phyloP scores from a whole-genome alignment of 1,140 invertebrate genomes.

The Oscheius sp. region DNA sequence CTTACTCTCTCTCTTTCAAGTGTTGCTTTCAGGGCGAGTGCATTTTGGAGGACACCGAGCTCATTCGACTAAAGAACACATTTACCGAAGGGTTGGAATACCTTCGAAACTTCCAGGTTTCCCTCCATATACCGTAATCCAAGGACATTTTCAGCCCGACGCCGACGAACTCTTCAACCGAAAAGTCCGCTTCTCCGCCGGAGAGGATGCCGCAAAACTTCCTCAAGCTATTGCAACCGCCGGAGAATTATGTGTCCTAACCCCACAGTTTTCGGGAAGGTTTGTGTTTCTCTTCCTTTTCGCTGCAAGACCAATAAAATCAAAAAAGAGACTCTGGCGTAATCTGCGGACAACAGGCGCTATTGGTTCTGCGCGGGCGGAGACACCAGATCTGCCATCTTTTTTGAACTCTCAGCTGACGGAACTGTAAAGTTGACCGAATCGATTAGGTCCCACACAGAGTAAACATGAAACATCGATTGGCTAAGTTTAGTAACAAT shows the following conservation, averaged over 20 bases:
- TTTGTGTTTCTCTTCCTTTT: too few species aligned
- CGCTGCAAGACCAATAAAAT: too few species aligned
- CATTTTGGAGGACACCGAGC: constrained; percentile 49
- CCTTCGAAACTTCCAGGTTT: constrained; percentile 55
- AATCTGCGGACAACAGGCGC: too few species aligned
- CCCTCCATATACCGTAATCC: background rate
- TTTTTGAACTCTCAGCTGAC: too few species aligned
- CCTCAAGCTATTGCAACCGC: constrained; percentile 58
- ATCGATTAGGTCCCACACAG: too few species aligned
- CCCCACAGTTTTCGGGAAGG: constrained; percentile 59
- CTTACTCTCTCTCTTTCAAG: too few species aligned
- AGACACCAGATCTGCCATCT: too few species aligned
- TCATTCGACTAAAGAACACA: constrained; percentile 50
- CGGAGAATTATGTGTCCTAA: constrained; percentile 52
- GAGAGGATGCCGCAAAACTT: constrained; percentile 58
- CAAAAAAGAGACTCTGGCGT: too few species aligned
- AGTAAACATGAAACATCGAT: too few species aligned
- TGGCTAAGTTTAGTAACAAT: too few species aligned
- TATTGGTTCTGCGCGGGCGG: too few species aligned
- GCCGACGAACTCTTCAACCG: constrained; percentile 57
- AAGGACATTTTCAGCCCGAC: constrained; percentile 49
- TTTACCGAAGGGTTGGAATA: constrained; percentile 59
- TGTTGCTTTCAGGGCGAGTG: constrained; percentile 37
- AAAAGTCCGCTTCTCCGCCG: constrained; percentile 58
- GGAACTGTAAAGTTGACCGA: too few species aligned